Base-by-base conservation (phyloP, 2,888 invertebrate species). In the Pediacus dermestoides region DNA sequence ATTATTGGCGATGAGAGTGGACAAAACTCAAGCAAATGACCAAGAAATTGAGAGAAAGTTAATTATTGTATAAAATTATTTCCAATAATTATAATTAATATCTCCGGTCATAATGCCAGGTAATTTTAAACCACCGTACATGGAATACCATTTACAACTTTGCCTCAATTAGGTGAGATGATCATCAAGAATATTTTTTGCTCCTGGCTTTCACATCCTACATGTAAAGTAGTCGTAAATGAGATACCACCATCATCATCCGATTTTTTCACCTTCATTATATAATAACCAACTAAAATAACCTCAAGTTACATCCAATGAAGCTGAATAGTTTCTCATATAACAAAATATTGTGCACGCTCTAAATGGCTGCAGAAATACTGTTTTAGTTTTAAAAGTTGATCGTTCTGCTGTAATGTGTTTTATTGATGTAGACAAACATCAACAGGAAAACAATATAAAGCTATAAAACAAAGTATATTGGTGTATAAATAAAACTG, bases 381-480 rank as follows among this genome's bases (percentile, higher is more conserved):
- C 13, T 34, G 26, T 12, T 26, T 16, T 34, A 34, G 34, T 26
- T 34, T 16, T 34, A 22, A 30, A 36, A 36, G 22, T 36, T 30
- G 15, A 28, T 10, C 23, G 11, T 15, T 23, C n/a, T 21, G 30
- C 36, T 18, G 21, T 30, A 28, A 18, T 27, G 11, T 16, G n/a
- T 34, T 34, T 31, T 31, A 31, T 31, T 14, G 31, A 34, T 34
- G 34, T 34, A n/a, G n/a, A n/a, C 34, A 25, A 25, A 23, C 25
- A 25, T 25, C 31, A 34, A 26, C 37, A 23, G 34, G 38, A 34
- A 40, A 46, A 32, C 37, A 42, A 39, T 37, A 39, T 34, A 36
- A 30, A 26, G 36, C 40, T 39, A 46, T 46, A 46, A 43, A 43
- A 34, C 36, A 36, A 22, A 35, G 26, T 37, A 42, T 34, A 46